phyloP scores from a whole-genome alignment of 2,797 vertebrate species.

The Pangasius larnaudii region DNA sequence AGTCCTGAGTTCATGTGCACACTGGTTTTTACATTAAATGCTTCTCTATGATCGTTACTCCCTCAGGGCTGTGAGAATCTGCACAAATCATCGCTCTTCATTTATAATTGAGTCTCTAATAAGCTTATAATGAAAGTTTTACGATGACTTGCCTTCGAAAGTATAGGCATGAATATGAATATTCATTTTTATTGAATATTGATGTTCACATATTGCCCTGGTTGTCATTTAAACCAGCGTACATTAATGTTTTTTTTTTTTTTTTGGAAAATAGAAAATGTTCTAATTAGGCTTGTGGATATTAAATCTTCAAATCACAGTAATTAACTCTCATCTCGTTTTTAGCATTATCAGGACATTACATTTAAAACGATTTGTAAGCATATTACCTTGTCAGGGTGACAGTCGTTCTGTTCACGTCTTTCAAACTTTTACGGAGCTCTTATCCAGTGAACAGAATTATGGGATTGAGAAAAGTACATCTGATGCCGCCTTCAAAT shows the following conservation, averaged over 20 bases:
- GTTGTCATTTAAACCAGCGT: background rate
- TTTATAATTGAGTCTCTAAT: slow-evolving; percentile 1
- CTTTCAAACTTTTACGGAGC: background rate
- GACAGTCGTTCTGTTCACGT: background rate
- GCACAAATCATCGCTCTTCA: background rate
- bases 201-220: slow-evolving; percentile 25
- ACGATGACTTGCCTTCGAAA: slow-evolving; percentile 15
- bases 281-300: background rate
- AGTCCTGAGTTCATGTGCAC: background rate
- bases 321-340: background rate
- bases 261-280: background rate
- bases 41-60: background rate
- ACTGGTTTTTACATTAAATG: background rate
- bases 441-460: background rate
- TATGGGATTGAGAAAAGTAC: background rate
- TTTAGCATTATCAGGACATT: background rate
- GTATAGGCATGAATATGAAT: slow-evolving; percentile 47
- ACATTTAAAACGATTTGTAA: background rate
- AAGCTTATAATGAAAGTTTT: slow-evolving; percentile 44
- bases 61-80: background rate
- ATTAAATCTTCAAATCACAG: background rate
- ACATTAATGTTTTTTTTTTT: background rate
- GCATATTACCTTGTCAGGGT: background rate
- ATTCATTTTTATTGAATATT: slow-evolving; percentile 43
- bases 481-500: background rate